A percentile compares a stretch with the other conserved stretches of the same genome.
phyloP scores from a whole-genome alignment of 2,888 invertebrate genomes.

The Hoplodrina blanda region DNA sequence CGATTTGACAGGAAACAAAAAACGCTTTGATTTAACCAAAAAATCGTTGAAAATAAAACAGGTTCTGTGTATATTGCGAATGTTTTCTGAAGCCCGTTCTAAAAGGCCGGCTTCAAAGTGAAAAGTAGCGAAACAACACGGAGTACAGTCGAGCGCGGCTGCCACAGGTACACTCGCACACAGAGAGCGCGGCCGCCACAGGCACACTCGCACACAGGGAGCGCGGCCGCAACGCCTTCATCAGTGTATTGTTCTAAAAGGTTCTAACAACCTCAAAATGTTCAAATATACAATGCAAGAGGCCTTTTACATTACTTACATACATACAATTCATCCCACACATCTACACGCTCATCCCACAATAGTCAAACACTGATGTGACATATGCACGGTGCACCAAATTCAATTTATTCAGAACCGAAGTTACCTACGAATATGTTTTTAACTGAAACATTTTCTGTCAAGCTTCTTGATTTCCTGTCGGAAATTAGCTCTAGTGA shows the following conservation, averaged over 20 bases:
- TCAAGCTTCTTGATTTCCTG: constrained; percentile 4
- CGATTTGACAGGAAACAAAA: constrained; percentile 14
- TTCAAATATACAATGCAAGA: too few species aligned
- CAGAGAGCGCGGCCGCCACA: neutral
- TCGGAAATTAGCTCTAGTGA: neutral
- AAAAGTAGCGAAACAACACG: constrained; percentile 10
- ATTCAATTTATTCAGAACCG: neutral
- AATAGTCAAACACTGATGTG: too few species aligned
- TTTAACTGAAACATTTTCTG: constrained; percentile 9
- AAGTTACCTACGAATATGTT: neutral
- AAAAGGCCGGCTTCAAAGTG: constrained; percentile 2
- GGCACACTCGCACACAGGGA: constrained; percentile 8
- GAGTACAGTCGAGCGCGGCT: neutral
- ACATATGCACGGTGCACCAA: neutral
- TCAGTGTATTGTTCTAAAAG: too few species aligned
- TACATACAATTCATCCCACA: too few species aligned
- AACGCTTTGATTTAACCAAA: constrained; percentile 20
- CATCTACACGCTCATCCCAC: too few species aligned
- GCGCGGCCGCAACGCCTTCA: too few species aligned
- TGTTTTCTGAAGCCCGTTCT: constrained; percentile 11
- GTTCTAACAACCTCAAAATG: too few species aligned
- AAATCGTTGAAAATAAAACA: constrained; percentile 3
- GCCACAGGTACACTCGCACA: constrained; percentile 2
- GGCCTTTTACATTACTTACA: too few species aligned
- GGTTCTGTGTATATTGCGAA: neutral